These are phyloP conservation scores for Turritopsis rubra DNA, from an alignment of 30 jellyfish, hydroid and myxozoan genomes.

Conservation along the genomic window DNA sequence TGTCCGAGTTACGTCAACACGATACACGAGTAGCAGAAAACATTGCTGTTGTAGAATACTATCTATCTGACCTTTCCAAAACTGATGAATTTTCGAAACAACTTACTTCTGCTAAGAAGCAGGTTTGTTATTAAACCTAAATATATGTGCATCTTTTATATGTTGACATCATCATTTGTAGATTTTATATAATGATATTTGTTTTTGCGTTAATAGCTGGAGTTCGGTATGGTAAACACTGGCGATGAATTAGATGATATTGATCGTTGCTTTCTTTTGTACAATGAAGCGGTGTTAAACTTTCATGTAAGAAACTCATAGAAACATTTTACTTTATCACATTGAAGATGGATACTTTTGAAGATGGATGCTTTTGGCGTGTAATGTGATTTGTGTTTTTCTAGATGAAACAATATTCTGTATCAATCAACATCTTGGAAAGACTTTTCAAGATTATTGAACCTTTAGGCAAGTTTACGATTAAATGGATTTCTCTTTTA, in stretches of 20 bases:
- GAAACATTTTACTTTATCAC: not conserved
- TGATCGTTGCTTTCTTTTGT: slow-evolving; percentile 65
- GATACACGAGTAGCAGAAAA: slow-evolving; percentile 73
- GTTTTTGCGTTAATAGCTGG: slow-evolving; percentile 29
- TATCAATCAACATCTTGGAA: slow-evolving; percentile 72
- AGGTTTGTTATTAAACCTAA: slow-evolving; percentile 33
- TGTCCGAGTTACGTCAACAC: slow-evolving; percentile 58
- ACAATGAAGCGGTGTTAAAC: slow-evolving; percentile 80
- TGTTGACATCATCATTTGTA: not conserved
- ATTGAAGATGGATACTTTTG: too few species aligned
- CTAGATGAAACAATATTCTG: slow-evolving; percentile 71
- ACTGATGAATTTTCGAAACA: slow-evolving; percentile 85
- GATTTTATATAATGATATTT: not conserved
- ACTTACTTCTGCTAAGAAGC: slow-evolving; percentile 53
- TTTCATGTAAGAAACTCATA: slow-evolving; percentile 55
- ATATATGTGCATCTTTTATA: not conserved
- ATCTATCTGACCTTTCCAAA: slow-evolving; percentile 59
- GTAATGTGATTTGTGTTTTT: not conserved
- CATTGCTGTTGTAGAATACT: slow-evolving; percentile 67
- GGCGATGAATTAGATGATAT: slow-evolving; percentile 85
- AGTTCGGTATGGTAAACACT: slow-evolving; percentile 44
- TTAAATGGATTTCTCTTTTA: too few species aligned
- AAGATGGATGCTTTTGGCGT: too few species aligned
- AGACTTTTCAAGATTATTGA: slow-evolving; percentile 85
- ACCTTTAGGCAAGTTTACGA: slow-evolving; percentile 66